These are phyloP conservation scores for Xyrauchen texanus DNA, from an alignment of 2,113 vertebrate species.

Conservation along the genomic window DNA sequence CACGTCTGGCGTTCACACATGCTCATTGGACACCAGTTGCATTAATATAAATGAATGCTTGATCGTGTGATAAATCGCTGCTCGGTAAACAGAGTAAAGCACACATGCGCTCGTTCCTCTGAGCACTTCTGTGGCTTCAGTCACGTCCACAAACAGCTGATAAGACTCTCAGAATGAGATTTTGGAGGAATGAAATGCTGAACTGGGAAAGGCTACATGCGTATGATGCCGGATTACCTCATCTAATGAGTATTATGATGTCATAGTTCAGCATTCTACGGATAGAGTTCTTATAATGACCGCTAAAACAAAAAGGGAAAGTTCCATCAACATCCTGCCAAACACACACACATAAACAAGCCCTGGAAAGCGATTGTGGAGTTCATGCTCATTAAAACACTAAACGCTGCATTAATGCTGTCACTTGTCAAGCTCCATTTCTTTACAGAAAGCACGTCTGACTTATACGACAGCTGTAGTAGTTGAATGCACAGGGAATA, in stretches of 20 bases:
- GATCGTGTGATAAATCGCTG: background rate
- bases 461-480: background rate
- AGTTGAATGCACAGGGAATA: background rate
- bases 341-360: background rate
- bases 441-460: too few species aligned
- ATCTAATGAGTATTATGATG: background rate
- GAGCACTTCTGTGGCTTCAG: conserved; percentile 1
- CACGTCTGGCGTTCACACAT: conserved; percentile 57
- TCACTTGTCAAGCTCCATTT: too few species aligned
- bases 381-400: background rate
- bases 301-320: background rate
- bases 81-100: background rate
- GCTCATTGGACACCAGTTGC: background rate
- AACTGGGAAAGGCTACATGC: background rate
- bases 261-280: background rate
- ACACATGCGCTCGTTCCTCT: background rate
- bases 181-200: background rate
- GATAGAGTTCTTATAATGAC: background rate
- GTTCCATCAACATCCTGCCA: background rate
- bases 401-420: too few species aligned
- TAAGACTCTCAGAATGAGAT: conserved; percentile 26
- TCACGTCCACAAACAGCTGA: conserved; percentile 52
- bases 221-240: background rate
- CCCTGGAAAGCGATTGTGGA: background rate
- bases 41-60: background rate